Evolutionary conservation across 2,888 invertebrate genomes (phyloP).

Genomic region (Eumerus sabulonum): DNA sequence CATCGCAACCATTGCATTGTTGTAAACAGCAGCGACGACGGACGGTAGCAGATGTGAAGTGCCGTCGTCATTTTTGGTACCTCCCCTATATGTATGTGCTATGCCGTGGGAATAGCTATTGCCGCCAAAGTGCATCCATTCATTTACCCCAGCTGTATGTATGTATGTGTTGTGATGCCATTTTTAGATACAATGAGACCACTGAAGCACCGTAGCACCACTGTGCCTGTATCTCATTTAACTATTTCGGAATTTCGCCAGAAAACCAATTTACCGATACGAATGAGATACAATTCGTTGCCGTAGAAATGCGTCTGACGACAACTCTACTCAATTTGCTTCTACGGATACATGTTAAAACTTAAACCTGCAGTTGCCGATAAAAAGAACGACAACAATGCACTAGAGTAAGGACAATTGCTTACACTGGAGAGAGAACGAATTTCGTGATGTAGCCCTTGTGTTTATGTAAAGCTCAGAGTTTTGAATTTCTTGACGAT

Average conservation of each 20-base stretch:
- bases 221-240: slow-evolving; percentile 17
- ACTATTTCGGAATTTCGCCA: slow-evolving; percentile 2
- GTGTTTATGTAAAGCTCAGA: no score
- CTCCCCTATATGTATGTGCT: slow-evolving; percentile 49
- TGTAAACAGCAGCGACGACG: slow-evolving; percentile 12
- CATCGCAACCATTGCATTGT: slow-evolving; percentile 24
- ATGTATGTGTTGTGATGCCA: slow-evolving; percentile 2
- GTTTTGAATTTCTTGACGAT: neutral
- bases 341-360: no score
- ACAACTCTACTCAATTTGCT: neutral
- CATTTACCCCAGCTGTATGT: slow-evolving; percentile 5
- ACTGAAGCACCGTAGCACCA: neutral
- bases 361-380: no score
- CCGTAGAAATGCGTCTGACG: slow-evolving; percentile 34
- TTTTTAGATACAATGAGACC: slow-evolving; percentile 11
- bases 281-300: slow-evolving; percentile 7
- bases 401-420: no score
- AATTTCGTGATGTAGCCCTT: no score
- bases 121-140: slow-evolving; percentile 24
- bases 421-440: no score
- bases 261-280: slow-evolving; percentile 21
- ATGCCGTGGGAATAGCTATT: neutral
- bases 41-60: slow-evolving; percentile 44
- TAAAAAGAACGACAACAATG: no score
- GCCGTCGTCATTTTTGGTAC: slow-evolving; percentile 53